Base-by-base conservation (phyloP, 2,113 vertebrate species). In the Lucifuga dentata region DNA sequence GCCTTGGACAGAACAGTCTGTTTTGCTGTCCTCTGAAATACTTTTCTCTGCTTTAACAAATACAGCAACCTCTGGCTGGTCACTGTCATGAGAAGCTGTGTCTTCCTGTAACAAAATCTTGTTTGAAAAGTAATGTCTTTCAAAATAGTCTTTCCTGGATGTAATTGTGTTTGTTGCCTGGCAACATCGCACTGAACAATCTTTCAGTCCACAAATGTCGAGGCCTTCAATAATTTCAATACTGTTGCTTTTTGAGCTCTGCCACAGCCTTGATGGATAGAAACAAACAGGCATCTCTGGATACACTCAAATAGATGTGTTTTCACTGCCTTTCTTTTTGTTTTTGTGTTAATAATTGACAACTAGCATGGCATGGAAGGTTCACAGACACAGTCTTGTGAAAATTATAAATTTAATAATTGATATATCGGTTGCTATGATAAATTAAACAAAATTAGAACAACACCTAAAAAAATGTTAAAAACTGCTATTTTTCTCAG, bases 111-210 rank as follows among this genome's bases (percentile, higher is more conserved):
- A 24, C 36, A 56, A 50, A 84, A 55, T 40, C n/a, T 26, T 40
- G 10, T 33, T 69, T 50, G 48, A 60, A 56, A 65, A 33, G 11
- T 55, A 44, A 51, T 39, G 68, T 75, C 69, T 52, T 35, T n/a
- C 2, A 50, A 73, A 41, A 72, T 39, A 55, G 35, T 70, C 17
- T 41, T 52, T n/a, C 19, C 21, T 49, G 45, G 17, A 11, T 17
- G 38, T 7, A 76, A 39, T 13, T 63, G 45, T 46, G 43, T 61
- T 65, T 70, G 71, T 88, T 83, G 68, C 80, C 49, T 49, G 12
- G 86, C 77, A 83, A 81, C 62, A 4, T 69, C 41, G 20, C 17
- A 52, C 36, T 35, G 50, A 73, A 80, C 43, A 60, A 3, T 56
- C 15, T 35, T 56, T 70, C 41, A 48, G 39, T 24, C 57, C 1